Evolutionary conservation across 2,797 vertebrate genomes (phyloP).

Genomic region (Hybognathus amarus): DNA sequence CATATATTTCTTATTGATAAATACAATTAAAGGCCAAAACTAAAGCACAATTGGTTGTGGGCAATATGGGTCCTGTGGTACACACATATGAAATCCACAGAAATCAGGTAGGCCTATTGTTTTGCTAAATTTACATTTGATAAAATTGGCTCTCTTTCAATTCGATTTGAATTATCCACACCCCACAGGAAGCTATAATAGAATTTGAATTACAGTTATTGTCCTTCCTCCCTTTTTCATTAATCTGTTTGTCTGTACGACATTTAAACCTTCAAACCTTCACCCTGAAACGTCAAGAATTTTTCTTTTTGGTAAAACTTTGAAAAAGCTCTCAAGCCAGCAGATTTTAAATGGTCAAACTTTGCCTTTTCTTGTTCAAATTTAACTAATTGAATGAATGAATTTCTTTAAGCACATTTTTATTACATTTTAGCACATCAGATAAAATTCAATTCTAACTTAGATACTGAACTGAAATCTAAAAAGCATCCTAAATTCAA

Average conservation of each 20-base stretch:
- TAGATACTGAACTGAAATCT: background rate
- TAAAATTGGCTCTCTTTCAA: background rate
- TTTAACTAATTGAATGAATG: background rate
- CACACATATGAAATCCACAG: background rate
- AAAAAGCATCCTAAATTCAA: background rate
- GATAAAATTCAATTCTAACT: background rate
- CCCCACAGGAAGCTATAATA: background rate
- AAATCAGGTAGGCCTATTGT: background rate
- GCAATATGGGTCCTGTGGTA: background rate
- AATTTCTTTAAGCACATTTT: background rate
- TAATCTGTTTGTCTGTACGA: background rate
- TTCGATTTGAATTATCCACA: background rate
- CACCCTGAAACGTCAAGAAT: background rate
- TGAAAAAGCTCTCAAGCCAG: background rate
- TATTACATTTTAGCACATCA: background rate
- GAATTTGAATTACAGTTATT: background rate
- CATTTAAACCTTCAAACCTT: background rate
- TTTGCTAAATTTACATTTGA: background rate
- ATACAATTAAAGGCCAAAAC: background rate
- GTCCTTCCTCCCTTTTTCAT: background rate
- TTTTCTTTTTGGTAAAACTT: background rate
- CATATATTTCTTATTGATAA: background rate
- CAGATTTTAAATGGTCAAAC: background rate
- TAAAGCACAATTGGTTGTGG: background rate
- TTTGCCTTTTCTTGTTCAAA: background rate